Conservation (phyloP, 2,113 vertebrate genomes). For the Grus americana region DNA sequence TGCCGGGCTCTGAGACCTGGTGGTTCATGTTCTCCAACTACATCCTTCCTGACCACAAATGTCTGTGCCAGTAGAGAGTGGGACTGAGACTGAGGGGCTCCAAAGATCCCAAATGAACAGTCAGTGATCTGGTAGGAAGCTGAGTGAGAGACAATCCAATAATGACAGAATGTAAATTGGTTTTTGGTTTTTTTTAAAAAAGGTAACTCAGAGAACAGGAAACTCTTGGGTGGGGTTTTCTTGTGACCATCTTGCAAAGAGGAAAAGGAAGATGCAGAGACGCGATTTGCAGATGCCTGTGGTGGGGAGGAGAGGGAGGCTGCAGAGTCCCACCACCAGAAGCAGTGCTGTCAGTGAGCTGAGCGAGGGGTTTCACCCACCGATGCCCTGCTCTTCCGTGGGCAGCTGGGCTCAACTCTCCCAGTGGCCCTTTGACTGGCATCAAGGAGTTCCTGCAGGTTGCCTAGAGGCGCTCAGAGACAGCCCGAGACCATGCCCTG, state of each 20-base stretch:
- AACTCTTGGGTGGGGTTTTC: not conserved
- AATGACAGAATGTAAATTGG: not conserved
- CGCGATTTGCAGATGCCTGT: not conserved
- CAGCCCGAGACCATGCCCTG: not conserved
- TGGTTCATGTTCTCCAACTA: not conserved
- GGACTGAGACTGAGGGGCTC: not conserved
- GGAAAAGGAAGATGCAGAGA: not conserved
- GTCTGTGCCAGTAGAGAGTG: not conserved
- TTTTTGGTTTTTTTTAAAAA: not conserved
- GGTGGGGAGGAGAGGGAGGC: not conserved
- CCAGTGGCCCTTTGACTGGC: not conserved
- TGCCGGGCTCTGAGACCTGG: not conserved
- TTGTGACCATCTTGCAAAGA: not conserved
- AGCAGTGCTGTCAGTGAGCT: not conserved
- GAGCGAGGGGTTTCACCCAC: fast-evolving
- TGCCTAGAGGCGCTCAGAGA: not conserved
- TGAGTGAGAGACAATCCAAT: not conserved
- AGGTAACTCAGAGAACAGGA: not conserved
- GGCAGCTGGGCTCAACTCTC: not conserved
- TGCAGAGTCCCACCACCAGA: not conserved
- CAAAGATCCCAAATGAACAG: not conserved
- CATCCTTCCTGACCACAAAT: not conserved
- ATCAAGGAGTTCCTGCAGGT: not conserved
- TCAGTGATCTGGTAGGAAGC: not conserved
- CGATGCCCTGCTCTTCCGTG: no score